Evolutionary conservation across 2,797 vertebrate species (phyloP), one percentile per base, ranked within the genome.

Genomic region (Pseudochirops cupreus): DNA sequence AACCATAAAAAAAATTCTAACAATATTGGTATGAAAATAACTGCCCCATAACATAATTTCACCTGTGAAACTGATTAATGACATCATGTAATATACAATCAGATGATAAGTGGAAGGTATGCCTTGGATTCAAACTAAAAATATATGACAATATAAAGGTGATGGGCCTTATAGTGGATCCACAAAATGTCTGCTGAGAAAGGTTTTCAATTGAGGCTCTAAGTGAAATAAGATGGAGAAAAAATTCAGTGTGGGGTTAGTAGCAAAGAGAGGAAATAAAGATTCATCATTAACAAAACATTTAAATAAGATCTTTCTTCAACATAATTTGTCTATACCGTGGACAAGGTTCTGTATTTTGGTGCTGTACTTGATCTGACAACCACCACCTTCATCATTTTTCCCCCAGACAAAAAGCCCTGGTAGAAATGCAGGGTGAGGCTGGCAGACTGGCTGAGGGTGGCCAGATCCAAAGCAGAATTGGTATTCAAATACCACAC

Each of bases 161-260:
- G 16, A 16, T 74, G 67, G 67, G 14, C 33, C 18, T 74, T 39
- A 74, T 0, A 4, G 67, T 39, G n/a, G 67, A 6, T 74, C n/a
- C 67, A 74, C 67, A 74, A 74, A 74, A 39, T 74, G n/a, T 74
- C n/a, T 21, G 21, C 67, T 33, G 31, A 67, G 62, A 67, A 67
- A 67, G 33, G 33, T 16, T 39, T 39, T 74, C 67, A 39, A 39
- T 16, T 39, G 5, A 74, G 33, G 18, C n/a, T 39, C 67, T 74
- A 74, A 39, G 6, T 74, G n/a, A 74, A 74, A 74, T 74, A n/a
- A 39, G 33, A 93, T 39, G 28, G 39, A 33, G 56, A 95, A 95
- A 94, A 50, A 46, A 96, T 33, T n/a, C 56, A 58, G 62, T 94
- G 95, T 82, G 95, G 82, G 53, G 9, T 97, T 97, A 91, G 89